These are phyloP conservation scores for Poecile montanus DNA, from an alignment of 2,797 vertebrate genomes.

Conservation along the genomic window DNA sequence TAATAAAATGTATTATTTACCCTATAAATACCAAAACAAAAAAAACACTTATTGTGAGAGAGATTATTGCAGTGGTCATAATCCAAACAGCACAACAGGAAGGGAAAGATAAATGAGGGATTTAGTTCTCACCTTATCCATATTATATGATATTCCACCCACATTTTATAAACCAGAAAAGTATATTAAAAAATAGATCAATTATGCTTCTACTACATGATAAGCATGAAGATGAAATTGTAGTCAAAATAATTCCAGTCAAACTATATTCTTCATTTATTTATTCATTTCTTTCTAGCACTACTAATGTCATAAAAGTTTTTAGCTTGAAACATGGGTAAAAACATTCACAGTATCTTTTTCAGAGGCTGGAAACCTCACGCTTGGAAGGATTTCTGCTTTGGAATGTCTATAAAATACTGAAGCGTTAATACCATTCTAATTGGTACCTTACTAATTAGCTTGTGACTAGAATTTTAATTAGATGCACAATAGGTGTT, in stretches of 20 bases:
- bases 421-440: constrained; percentile 24
- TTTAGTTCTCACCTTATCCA: neutral
- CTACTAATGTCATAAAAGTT: neutral
- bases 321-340: neutral
- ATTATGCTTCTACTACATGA: neutral
- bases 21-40: neutral
- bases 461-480: constrained; percentile 50
- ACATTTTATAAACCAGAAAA: constrained; percentile 8
- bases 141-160: neutral
- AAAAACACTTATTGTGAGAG: neutral
- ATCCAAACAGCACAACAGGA: neutral
- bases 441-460: constrained; percentile 57
- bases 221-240: neutral
- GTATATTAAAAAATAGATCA: neutral
- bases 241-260: neutral
- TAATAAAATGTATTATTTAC: neutral
- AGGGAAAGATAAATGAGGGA: neutral
- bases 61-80: neutral
- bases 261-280: neutral
- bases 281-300: neutral
- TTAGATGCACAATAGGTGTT: constrained; percentile 23
- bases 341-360: neutral
- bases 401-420: neutral
- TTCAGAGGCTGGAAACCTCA: neutral
- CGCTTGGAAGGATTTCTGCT: constrained; percentile 12